A percentile compares a stretch with the other conserved stretches of the same genome.
phyloP scores from a whole-genome alignment of 2,888 invertebrate genomes.

The Heterodera filipjevi region DNA sequence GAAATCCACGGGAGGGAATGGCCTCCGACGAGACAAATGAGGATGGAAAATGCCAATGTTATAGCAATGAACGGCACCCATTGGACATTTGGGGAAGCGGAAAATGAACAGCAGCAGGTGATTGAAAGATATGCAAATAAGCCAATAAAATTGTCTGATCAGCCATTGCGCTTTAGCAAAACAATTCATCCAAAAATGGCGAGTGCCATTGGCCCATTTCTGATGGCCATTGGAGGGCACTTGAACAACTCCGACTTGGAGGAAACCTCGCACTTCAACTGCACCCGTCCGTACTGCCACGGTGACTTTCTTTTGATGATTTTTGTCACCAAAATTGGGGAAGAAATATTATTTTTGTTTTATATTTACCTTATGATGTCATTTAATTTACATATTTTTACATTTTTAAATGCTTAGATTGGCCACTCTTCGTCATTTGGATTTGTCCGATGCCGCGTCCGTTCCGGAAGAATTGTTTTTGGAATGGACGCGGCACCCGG shows the following conservation, averaged over 20 bases:
- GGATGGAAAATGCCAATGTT: slow-evolving; percentile 48
- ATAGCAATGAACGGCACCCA: slow-evolving; percentile 46
- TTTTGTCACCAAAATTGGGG: no score
- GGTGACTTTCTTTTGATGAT: background rate
- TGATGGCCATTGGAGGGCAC: slow-evolving; percentile 33
- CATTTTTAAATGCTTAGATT: background rate
- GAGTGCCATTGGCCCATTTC: slow-evolving; percentile 35
- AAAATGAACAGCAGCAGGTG: slow-evolving; percentile 2
- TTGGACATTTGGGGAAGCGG: slow-evolving; percentile 45
- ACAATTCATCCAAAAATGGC: background rate
- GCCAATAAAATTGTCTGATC: background rate
- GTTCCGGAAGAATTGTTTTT: slow-evolving; percentile 30
- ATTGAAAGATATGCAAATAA: background rate
- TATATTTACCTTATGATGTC: no score
- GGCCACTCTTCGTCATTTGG: slow-evolving; percentile 30
- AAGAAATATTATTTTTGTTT: no score
- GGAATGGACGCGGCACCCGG: slow-evolving; percentile 18
- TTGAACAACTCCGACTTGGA: slow-evolving; percentile 51
- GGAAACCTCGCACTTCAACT: slow-evolving; percentile 47
- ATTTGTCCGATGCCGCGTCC: slow-evolving; percentile 12
- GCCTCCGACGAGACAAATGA: slow-evolving; percentile 51
- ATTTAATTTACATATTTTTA: background rate
- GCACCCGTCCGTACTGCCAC: slow-evolving; percentile 41
- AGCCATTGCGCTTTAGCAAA: no score
- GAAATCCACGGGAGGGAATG: slow-evolving; percentile 25